These are phyloP conservation scores for Melinopterus prodromus DNA, from an alignment of 2,888 invertebrate species.

Conservation along the genomic window DNA sequence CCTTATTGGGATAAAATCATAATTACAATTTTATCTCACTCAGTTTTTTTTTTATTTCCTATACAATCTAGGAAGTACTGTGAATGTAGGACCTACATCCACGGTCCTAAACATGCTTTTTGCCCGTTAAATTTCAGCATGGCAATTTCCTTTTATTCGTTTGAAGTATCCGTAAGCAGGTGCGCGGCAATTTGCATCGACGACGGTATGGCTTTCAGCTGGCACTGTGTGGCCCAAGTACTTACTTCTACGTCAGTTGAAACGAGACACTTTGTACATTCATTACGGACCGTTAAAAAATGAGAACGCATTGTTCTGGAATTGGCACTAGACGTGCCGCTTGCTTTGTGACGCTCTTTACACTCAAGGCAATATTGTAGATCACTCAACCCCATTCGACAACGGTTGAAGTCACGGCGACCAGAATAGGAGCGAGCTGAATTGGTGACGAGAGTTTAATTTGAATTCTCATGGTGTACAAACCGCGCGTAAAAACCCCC, in stretches of 20 bases:
- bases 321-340: neutral
- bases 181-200: neutral
- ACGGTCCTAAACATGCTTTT: too few relatives aligned
- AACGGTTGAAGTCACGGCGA: neutral
- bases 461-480: too few relatives aligned
- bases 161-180: neutral
- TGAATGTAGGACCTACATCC: too few relatives aligned
- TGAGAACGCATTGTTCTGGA: neutral
- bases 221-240: neutral
- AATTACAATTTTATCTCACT: too few relatives aligned
- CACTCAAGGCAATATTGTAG: neutral
- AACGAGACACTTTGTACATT: neutral
- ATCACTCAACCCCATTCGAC: constrained; percentile 4
- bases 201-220: neutral
- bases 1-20: too few relatives aligned
- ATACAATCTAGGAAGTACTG: too few relatives aligned
- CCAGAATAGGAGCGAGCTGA: neutral
- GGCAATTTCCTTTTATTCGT: neutral
- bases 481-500: too few relatives aligned
- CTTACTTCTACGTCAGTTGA: neutral
- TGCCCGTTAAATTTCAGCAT: too few relatives aligned
- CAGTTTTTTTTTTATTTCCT: too few relatives aligned
- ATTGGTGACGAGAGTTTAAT: too few relatives aligned
- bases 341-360: neutral
- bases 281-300: neutral